Percentiles rank a stretch among this genome's conserved stretches.
These are phyloP conservation scores for Scortum barcoo DNA, from an alignment of 2,113 vertebrate genomes.

Conservation along the genomic window DNA sequence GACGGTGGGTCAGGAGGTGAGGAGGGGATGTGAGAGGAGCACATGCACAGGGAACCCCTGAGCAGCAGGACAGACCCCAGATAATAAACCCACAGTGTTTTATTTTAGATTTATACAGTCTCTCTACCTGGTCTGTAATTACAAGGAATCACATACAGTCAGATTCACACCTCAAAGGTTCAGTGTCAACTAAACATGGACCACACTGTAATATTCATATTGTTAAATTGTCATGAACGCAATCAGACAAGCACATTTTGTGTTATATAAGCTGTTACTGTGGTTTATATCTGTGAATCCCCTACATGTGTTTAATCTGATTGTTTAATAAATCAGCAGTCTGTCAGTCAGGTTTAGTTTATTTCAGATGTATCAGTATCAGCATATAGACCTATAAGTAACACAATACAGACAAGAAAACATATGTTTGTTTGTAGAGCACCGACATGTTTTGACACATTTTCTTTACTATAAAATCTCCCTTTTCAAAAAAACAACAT, in stretches of 20 bases:
- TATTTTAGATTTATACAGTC: neutral
- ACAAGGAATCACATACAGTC: neutral
- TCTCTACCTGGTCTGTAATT: neutral
- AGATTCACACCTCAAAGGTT: slow-evolving; percentile 12
- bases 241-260: neutral
- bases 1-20: slow-evolving; percentile 63
- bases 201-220: neutral
- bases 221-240: neutral
- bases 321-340: neutral
- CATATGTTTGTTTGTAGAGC: neutral
- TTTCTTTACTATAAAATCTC: neutral
- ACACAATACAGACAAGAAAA: neutral
- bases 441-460: neutral
- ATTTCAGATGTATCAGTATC: neutral
- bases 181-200: neutral
- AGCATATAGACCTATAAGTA: neutral
- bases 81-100: neutral
- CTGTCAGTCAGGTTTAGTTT: neutral
- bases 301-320: neutral
- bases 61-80: slow-evolving; percentile 12
- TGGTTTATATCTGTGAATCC: neutral
- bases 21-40: slow-evolving; percentile 46
- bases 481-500: no score
- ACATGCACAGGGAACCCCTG: slow-evolving; percentile 34
- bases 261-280: neutral